phyloP scores from a whole-genome alignment of 2,888 invertebrate genomes.

The Noctua comes region DNA sequence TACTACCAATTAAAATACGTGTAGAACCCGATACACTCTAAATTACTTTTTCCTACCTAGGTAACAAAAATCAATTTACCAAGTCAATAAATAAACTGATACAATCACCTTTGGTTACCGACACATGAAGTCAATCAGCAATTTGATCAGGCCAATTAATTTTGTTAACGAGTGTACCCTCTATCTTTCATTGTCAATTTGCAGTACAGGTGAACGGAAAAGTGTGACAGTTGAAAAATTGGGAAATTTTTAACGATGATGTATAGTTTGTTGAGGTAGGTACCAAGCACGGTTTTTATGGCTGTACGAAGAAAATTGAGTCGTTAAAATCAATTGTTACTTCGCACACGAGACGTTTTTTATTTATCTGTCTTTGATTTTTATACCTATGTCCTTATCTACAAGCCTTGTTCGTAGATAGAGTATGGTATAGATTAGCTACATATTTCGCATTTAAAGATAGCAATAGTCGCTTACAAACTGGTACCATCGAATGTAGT shows the following conservation, averaged over 20 bases:
- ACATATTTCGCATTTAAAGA: not conserved
- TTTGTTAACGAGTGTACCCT: constrained; percentile 45
- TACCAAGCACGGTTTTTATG: not conserved
- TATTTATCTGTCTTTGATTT: not conserved
- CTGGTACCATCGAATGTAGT: not conserved
- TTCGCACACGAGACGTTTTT: not conserved
- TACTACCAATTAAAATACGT: not conserved
- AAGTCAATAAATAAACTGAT: constrained; percentile 20
- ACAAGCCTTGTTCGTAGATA: not conserved
- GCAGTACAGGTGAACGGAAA: constrained; percentile 34
- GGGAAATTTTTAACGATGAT: not conserved
- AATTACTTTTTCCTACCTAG: not conserved
- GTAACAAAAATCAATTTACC: constrained; percentile 34
- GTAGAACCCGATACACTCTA: not conserved
- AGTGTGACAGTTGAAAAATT: constrained; percentile 5
- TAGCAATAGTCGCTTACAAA: not conserved
- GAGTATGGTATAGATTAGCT: not conserved
- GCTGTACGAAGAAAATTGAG: not conserved
- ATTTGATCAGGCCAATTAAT: constrained; percentile 53
- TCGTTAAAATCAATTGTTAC: not conserved
- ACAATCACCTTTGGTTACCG: constrained; percentile 9
- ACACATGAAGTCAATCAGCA: constrained; percentile 42
- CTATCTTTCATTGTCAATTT: constrained; percentile 36
- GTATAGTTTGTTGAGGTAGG: constrained; percentile 1
- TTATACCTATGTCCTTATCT: not conserved